Evolutionary conservation across 2,888 invertebrate genomes (phyloP), one percentile per base, ranked within the genome.

Genomic region (Ophion ventricosus): DNA sequence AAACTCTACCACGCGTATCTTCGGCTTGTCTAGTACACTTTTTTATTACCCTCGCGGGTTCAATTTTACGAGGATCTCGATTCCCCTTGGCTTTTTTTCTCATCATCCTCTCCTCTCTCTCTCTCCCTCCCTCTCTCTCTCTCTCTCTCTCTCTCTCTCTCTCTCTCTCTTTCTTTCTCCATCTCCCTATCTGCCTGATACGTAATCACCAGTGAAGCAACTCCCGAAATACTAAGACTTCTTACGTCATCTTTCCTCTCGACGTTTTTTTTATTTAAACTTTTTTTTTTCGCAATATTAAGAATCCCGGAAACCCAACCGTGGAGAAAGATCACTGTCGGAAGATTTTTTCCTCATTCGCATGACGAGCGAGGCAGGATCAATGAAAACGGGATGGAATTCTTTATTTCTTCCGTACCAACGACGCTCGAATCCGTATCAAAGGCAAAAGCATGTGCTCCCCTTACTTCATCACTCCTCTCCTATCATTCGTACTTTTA

Each of bases 31-130:
- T 82, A 84, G 77, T 79, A 73, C 64, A 61, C 75, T 66, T 82
- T 84, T 89, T 91, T 90, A 90, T 90, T 89, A 89, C 86, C 84
- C 87, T 88, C 88, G 73, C 84, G 88, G 88, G 89, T 83, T 89
- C 89, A 88, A 90, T 90, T 90, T 90, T 87, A 86, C 83, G 86
- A 85, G 79, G 85, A 87, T 87, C 87, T 80, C 83, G 78, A 29
- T 56, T 35, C 80, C 43, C 56, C 57, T 70, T n/a, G n/a, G n/a
- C 67, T 25, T 74, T 64, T 76, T 63, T 29, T 72, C 54, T 59
- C 74, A 43, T 83, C 56, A 54, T 61, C 69, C 72, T 49, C 29
- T 49, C 26, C 74, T 49, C 66, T 57, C 67, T 59, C 69, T 72
- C 25, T 40, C 61, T 61, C 69, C 67, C 25, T 23, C 59, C 20